These are phyloP conservation scores for Nannobrachium achirus DNA, from an alignment of 2,113 vertebrate genomes.

Conservation along the genomic window DNA sequence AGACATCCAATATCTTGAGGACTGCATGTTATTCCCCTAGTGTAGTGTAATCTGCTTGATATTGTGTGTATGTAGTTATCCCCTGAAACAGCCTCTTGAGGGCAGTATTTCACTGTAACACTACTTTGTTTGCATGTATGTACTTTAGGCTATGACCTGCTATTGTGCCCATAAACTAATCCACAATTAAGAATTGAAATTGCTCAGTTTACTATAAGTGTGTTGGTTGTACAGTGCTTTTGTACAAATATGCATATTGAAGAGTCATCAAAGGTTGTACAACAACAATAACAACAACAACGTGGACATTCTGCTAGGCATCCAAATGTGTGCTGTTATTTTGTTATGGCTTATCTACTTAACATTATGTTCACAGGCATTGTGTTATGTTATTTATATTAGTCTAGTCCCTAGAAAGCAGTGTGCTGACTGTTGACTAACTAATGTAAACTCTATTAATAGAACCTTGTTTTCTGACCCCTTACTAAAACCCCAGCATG, in stretches of 20 bases:
- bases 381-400: conserved; percentile 6
- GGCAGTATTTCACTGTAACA: conserved; percentile 30
- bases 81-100: conserved; percentile 29
- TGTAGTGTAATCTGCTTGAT: not conserved
- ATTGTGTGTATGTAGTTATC: not conserved
- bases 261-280: conserved; percentile 11
- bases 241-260: not conserved
- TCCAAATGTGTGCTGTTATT: not conserved
- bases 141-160: conserved; percentile 22
- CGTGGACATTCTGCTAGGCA: not conserved
- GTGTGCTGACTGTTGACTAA: not conserved
- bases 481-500: conserved; percentile 19
- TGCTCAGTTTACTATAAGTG: no score
- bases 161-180: no score
- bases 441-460: conserved; percentile 33
- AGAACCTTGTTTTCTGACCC: conserved; percentile 33
- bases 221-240: no score
- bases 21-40: no score
- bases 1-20: no score
- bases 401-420: not conserved
- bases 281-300: not conserved
- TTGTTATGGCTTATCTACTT: not conserved
- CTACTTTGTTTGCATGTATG: not conserved
- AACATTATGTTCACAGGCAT: not conserved
- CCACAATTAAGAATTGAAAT: no score